A percentile compares a stretch with the other conserved stretches of the same genome.
These are phyloP conservation scores for Enteromius paludinosus DNA, from an alignment of 2,797 vertebrate genomes.

Conservation along the genomic window DNA sequence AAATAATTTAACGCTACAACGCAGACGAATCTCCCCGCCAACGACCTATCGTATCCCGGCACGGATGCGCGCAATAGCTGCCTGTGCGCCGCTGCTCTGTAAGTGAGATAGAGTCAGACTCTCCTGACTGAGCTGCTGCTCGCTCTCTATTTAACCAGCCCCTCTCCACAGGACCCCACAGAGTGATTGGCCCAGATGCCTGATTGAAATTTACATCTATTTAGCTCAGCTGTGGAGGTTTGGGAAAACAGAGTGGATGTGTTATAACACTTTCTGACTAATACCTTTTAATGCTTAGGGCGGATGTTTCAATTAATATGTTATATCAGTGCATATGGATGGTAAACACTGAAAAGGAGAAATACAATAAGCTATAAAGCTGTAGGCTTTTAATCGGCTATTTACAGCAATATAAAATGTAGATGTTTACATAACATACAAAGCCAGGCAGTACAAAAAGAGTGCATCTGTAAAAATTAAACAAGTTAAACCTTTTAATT, in stretches of 20 bases:
- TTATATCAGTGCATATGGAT: not conserved
- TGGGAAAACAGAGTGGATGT: not conserved
- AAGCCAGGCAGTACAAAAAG: not conserved
- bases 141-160: constrained; percentile 78
- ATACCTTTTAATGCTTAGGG: not conserved
- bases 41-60: constrained; percentile 47
- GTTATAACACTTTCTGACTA: not conserved
- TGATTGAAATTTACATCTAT: constrained; percentile 65
- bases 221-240: constrained; percentile 57
- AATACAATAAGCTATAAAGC: not conserved
- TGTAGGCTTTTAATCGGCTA: not conserved
- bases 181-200: constrained; percentile 69
- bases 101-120: constrained; percentile 44
- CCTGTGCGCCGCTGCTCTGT: constrained; percentile 33
- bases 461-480: not conserved
- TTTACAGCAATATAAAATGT: not conserved
- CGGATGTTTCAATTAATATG: not conserved
- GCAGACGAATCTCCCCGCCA: constrained; percentile 28
- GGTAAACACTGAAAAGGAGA: no score
- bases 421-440: not conserved
- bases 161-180: constrained; percentile 77
- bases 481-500: not conserved
- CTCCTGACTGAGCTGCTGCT: constrained; percentile 68
- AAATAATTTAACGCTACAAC: constrained; percentile 44
- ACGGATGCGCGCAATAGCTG: constrained; percentile 48